Base-by-base conservation (phyloP, 2,797 vertebrate species). In the Pseudochirops cupreus region DNA sequence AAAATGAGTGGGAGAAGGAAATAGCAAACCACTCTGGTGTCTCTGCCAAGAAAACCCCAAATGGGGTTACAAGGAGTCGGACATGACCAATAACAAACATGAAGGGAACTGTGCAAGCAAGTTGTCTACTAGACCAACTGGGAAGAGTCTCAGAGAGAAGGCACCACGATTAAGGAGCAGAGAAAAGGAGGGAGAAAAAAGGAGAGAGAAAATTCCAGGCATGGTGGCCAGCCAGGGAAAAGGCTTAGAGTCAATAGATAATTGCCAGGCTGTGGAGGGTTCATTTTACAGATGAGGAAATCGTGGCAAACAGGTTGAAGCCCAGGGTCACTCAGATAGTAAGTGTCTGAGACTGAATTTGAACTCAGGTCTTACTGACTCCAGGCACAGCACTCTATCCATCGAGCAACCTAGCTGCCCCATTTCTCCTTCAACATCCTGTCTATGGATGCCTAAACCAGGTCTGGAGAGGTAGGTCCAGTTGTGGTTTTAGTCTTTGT, bases 71-170 rank as follows among this genome's bases (percentile, higher is more conserved):
- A n/a, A 13, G 4, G 62, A n/a, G 5, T 39, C 0, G n/a, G 33
- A 18, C 5, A n/a, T 0, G 5, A n/a, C 14, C 18, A 62, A 16
- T 4, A 5, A 16, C 4, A 33, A 1, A 58, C 26, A 9, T 26
- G 33, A 12, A 33, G 31, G n/a, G 31, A 67, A 13, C 58, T 10
- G 7, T 11, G 58, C 28, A n/a, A 67, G 59, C 59, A 14, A n/a
- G 31, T 9, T 10, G 28, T 58, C 57, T 29, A 9, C 26, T 28
- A 28, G 57, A 67, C 59, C 10, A 62, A 33, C 13, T 31, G 58
- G 28, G 24, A 59, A 11, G 59, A 7, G 29, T 62, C 29, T 62
- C 59, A 33, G 31, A 67, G 62, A 3, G 5, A 67, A 67, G 14
- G 14, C 33, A 67, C 33, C 1, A n/a, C 16, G 5, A n/a, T n/a